Evolutionary conservation across 2,113 vertebrate species (phyloP), one percentile per base, ranked within the genome.

Genomic region (Microcebus tavaratra): DNA sequence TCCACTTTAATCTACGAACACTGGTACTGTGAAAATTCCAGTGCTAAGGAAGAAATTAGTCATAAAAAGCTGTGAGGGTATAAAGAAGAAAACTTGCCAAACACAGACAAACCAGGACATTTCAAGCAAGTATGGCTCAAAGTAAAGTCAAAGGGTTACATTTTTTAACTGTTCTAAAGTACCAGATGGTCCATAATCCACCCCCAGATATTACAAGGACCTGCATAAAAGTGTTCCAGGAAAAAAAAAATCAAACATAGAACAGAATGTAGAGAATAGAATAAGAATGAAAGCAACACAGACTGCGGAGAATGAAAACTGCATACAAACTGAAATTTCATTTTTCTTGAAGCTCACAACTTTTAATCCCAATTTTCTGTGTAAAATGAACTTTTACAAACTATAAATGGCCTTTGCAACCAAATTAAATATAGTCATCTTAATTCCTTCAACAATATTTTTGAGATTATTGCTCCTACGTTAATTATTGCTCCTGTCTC

Each of bases 181-280:
- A 27, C 88, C 96, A 97, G 87, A 96, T 97, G 90, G 84, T 95
- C 70, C 70, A 96, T 83, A 93, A 95, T 90, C 92, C 53, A 95
- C 79, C 80, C 84, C 86, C 72, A 84, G 79, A 80, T 96, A 34
- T 95, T 85, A 95, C 80, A 97, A 90, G 57, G 67, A 42, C 57
- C 79, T 75, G 70, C 36, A 55, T 70, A 39, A 79, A 88, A 95
- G 86, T 75, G 36, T 86, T 84, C 89, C 92, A 94, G 70, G 31
- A 68, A 59, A 57, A 63, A 78, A n/a, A 12, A 31, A 25, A 27
- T n/a, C n/a, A 79, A 79, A 61, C 73, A 85, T 36, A 59, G 87
- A 87, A 79, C 75, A 94, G 82, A 93, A 94, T 91, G 65, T 59
- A 97, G 94, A 94, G 39, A 96, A 92, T 75, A 96, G 63, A 83